Evolutionary conservation across 1,140 invertebrate species (phyloP), one percentile per base, ranked within the genome.

Genomic region (Coelopa frigida): DNA sequence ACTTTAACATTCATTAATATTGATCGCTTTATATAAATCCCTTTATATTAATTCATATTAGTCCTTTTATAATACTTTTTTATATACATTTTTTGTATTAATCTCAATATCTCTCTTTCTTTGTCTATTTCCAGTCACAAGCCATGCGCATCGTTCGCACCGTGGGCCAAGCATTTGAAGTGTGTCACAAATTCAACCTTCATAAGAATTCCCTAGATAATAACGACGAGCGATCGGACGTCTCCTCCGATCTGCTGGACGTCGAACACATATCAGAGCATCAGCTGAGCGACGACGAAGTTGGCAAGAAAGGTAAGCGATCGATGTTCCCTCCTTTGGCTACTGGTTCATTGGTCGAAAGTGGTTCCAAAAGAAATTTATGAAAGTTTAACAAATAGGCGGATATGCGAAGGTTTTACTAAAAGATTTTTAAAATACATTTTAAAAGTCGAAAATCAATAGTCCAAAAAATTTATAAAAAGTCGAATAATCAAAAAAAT

Each of bases 151-250:
- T 98, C 54, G 95, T 98, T 29, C 79, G 94, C 58, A 98, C 94
- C 1, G 93, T 99, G 50, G 94, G 95, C 24, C 94, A 98, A 74
- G 95, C 95, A 15, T 99, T 99, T 75, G 95, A 98, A 75, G 93
- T 98, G 62, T 98, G 94, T 77, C 94, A 98, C 80, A 96, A 96
- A 75, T 78, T 89, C 70, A 85, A 84, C 57, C 68, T 76, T 58
- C 54, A 75, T 57, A 69, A 67, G 59, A 69, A 70, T 65, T 67
- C 65, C 65, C 54, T 76, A 54, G 75, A 79, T 57, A 72, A 76
- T 55, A 78, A 80, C 55, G 77, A 81, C 42, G 76, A 80, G 54
- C 73, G 78, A 50, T 76, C 78, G 44, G 78, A 81, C 55, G 75
- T 77, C 48, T 70, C 74, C 41, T 73, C 75, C 50, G 77, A 78